A percentile compares a stretch with the other conserved stretches of the same genome.
Conservation (phyloP, 2,797 vertebrate genomes). For the Parambassis ranga region DNA sequence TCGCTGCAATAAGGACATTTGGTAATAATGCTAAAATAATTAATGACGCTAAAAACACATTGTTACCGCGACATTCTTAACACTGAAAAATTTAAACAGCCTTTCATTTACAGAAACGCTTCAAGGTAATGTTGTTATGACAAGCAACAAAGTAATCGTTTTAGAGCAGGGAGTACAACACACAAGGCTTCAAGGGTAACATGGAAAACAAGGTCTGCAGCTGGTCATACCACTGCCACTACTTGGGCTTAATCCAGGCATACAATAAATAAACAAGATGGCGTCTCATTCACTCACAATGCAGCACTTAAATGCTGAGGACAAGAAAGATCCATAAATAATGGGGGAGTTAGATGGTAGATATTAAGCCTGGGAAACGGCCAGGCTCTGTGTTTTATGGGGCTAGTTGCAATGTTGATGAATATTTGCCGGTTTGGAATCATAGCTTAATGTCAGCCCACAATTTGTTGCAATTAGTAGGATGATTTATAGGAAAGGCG, state of each 20-base stretch:
- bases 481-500: constrained; percentile 82
- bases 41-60: constrained; percentile 30
- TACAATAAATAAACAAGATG: constrained; percentile 72
- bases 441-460: constrained; percentile 85
- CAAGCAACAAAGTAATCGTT: constrained; percentile 53
- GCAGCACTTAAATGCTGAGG: constrained; percentile 72
- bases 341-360: constrained; percentile 68
- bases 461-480: constrained; percentile 85
- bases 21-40: too few species aligned
- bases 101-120: constrained; percentile 9
- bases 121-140: constrained; percentile 44
- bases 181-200: constrained; percentile 43
- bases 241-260: constrained; percentile 46
- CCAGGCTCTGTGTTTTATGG: constrained; percentile 76
- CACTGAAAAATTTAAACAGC: background rate
- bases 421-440: constrained; percentile 83
- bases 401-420: constrained; percentile 81
- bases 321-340: constrained; percentile 81
- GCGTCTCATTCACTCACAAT: constrained; percentile 69
- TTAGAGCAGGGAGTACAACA: constrained; percentile 31
- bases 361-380: constrained; percentile 77
- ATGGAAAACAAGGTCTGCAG: constrained; percentile 56
- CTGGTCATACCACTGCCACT: constrained; percentile 48
- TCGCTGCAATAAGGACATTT: constrained; percentile 29
- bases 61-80: background rate